These are phyloP conservation scores for Megalurothrips usitatus DNA, from an alignment of 2,888 invertebrate genomes.

Conservation along the genomic window DNA sequence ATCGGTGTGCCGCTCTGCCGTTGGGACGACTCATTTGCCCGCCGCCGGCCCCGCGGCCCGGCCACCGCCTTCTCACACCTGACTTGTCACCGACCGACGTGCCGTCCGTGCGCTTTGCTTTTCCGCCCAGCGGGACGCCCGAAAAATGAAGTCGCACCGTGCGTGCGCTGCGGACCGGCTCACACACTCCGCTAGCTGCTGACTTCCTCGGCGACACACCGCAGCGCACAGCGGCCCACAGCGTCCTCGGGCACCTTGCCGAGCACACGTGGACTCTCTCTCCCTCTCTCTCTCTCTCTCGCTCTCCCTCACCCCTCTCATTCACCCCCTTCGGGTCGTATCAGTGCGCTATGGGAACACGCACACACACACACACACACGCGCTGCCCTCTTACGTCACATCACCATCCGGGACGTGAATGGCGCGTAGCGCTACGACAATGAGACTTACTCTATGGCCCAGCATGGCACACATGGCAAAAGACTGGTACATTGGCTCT, in stretches of 20 bases:
- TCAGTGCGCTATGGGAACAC: neutral
- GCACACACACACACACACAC: neutral
- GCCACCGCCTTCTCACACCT: neutral
- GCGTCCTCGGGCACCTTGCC: neutral
- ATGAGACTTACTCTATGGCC: neutral
- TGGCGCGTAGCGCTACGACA: neutral
- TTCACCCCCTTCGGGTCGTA: neutral
- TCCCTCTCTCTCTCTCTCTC: too few relatives aligned
- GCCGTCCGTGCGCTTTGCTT: neutral
- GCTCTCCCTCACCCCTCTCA: constrained; percentile 1
- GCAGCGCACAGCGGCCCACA: too few relatives aligned
- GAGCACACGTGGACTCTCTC: neutral
- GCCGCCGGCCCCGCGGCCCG: neutral
- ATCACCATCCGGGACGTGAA: neutral
- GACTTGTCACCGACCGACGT: neutral
- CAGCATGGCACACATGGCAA: too few relatives aligned
- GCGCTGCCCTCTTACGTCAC: neutral
- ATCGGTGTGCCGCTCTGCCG: neutral
- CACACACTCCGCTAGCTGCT: neutral
- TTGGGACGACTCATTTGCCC: neutral
- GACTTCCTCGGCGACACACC: too few relatives aligned
- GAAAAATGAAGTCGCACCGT: constrained; percentile 1
- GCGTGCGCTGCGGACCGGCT: neutral
- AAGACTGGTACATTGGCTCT: too few relatives aligned
- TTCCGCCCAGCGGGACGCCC: constrained; percentile 13